Evolutionary conservation across 2,888 invertebrate species (phyloP).

Genomic region (Sympetrum striolatum): DNA sequence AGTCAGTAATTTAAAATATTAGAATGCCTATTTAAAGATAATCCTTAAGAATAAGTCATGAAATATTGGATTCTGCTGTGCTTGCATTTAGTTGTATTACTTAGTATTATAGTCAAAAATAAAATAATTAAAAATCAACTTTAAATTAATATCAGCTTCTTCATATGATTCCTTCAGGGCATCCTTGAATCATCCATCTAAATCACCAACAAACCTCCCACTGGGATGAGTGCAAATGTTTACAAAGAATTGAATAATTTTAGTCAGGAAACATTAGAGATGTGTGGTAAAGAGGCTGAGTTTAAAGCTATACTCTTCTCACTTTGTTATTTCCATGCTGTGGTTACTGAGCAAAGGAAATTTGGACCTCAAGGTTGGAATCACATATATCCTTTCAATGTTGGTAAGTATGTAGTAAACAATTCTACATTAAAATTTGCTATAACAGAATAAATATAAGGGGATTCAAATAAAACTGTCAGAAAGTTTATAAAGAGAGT

Average conservation of each 20-base stretch:
- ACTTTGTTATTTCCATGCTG: constrained; percentile 95
- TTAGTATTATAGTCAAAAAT: no score
- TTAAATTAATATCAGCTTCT: no score
- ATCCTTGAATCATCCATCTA: constrained; percentile 95
- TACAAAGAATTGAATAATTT: constrained; percentile 96
- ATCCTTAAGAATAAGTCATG: no score
- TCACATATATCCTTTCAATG: constrained; percentile 94
- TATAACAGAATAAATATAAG: neutral
- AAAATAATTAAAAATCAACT: no score
- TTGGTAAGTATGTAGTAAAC: constrained; percentile 67
- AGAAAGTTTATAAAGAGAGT: no score
- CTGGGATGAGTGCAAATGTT: constrained; percentile 94
- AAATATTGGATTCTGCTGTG: no score
- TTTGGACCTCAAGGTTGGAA: constrained; percentile 97
- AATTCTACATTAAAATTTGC: no score
- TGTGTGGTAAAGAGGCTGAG: constrained; percentile 95
- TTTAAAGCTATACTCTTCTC: constrained; percentile 94
- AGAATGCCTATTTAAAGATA: no score
- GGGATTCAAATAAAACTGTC: neutral
- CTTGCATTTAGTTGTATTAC: no score
- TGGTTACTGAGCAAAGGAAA: constrained; percentile 90
- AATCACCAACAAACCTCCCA: constrained; percentile 97
- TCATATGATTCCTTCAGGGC: constrained; percentile 64
- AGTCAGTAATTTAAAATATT: no score
- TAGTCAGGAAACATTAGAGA: constrained; percentile 92